phyloP scores from a whole-genome alignment of 92 coral and sea anemone species.

The Ricordea florida region DNA sequence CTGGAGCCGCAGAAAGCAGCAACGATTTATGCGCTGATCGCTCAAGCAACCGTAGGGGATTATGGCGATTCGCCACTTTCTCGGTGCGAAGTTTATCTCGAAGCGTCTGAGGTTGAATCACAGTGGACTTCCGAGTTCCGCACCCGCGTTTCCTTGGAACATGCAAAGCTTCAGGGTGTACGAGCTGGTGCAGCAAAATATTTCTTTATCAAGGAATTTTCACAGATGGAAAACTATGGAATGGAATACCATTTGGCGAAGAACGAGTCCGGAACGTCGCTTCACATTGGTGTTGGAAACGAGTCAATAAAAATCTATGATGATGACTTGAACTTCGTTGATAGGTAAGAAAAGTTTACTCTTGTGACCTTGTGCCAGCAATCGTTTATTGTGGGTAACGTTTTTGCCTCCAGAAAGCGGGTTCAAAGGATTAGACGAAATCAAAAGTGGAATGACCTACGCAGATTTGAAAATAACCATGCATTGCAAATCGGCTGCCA shows the following conservation, averaged over 20 bases:
- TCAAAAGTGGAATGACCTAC: too few relatives aligned
- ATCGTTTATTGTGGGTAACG: not conserved
- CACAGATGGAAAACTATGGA: conserved; percentile 82
- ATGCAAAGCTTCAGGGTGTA: conserved; percentile 71
- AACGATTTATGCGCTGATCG: conserved; percentile 69
- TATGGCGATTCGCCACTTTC: conserved; percentile 58
- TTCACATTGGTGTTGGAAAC: conserved; percentile 92
- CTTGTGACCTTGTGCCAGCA: not conserved
- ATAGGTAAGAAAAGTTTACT: conserved; percentile 61
- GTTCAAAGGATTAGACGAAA: too few relatives aligned
- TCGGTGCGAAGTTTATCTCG: conserved; percentile 53
- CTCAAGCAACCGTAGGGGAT: conserved; percentile 95
- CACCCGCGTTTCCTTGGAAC: conserved; percentile 71
- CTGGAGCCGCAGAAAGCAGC: conserved; percentile 73
- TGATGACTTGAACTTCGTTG: conserved; percentile 68
- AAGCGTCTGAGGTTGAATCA: conserved; percentile 44
- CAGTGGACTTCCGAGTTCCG: conserved; percentile 84
- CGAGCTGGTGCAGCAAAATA: conserved; percentile 84
- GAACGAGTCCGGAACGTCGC: conserved; percentile 55
- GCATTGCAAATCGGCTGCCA: too few relatives aligned
- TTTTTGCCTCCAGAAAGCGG: too few relatives aligned
- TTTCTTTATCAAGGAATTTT: conserved; percentile 86
- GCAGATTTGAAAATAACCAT: too few relatives aligned
- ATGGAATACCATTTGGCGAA: conserved; percentile 91
- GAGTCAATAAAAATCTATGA: conserved; percentile 86